A percentile compares a stretch with the other conserved stretches of the same genome.
Conservation (phyloP, 2,888 invertebrate species). For the Perdita meconis region DNA sequence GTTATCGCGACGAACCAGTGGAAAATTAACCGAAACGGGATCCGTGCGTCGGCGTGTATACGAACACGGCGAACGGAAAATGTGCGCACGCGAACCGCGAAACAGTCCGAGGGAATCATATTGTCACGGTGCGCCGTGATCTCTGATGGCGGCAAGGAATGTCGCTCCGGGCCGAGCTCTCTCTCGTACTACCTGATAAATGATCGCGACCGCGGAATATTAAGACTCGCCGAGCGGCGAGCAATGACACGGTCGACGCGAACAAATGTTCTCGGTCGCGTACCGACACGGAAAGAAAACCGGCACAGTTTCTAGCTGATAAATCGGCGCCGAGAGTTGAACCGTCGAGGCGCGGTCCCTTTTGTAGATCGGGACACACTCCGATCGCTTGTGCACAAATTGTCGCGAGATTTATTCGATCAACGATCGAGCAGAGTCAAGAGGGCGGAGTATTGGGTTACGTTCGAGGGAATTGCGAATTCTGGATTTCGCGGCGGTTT, state of each 20-base stretch:
- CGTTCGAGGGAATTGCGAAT: not conserved
- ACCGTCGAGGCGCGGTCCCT: slow-evolving; percentile 20
- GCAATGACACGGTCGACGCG: slow-evolving; percentile 62
- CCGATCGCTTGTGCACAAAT: slow-evolving; percentile 37
- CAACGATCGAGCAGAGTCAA: not conserved
- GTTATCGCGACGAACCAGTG: slow-evolving; percentile 25
- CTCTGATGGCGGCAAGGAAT: slow-evolving; percentile 60
- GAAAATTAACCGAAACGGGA: slow-evolving; percentile 60
- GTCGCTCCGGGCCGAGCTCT: slow-evolving; percentile 66
- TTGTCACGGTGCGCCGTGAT: slow-evolving; percentile 54
- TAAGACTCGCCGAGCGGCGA: slow-evolving; percentile 60
- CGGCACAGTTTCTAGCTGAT: slow-evolving; percentile 43
- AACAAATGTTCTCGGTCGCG: slow-evolving; percentile 65
- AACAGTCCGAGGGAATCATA: slow-evolving; percentile 53
- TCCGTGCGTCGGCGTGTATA: not conserved
- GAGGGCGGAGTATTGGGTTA: slow-evolving; percentile 34
- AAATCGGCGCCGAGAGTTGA: slow-evolving; percentile 43
- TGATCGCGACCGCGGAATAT: slow-evolving; percentile 66
- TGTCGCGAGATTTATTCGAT: slow-evolving; percentile 36
- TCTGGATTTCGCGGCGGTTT: not conserved
- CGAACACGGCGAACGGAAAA: not conserved
- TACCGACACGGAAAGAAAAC: slow-evolving; percentile 54
- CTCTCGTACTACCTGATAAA: slow-evolving; percentile 69
- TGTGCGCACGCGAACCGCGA: slow-evolving; percentile 21
- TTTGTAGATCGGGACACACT: slow-evolving; percentile 12